Conservation (phyloP, 2,113 vertebrate species). For the Oreotrochilus melanogaster region DNA sequence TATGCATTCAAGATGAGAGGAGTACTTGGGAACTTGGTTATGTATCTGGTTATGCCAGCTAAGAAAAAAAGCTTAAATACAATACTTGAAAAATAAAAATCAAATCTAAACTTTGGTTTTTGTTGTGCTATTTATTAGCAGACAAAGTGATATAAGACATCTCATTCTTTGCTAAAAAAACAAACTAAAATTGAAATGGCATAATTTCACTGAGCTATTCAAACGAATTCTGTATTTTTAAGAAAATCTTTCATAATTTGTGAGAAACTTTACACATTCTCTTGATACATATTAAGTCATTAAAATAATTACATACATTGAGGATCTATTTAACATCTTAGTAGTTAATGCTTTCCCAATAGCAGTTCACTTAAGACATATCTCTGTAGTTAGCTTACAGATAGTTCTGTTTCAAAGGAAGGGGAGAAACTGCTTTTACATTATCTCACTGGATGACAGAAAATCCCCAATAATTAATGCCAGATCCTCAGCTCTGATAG, state of each 20-base stretch:
- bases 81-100: background rate
- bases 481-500: slow-evolving; percentile 3
- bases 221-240: slow-evolving; percentile 34
- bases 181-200: background rate
- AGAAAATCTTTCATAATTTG: slow-evolving; percentile 30
- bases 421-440: slow-evolving; percentile 7
- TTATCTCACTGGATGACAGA: slow-evolving; percentile 37
- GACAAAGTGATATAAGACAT: background rate
- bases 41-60: background rate
- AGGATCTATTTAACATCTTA: background rate
- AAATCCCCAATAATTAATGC: slow-evolving; percentile 23
- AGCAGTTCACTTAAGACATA: background rate
- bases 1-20: background rate
- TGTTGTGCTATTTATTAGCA: background rate
- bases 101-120: background rate
- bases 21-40: background rate
- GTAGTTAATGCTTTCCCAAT: slow-evolving; percentile 1
- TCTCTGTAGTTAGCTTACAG: background rate
- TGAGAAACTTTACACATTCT: slow-evolving; percentile 22
- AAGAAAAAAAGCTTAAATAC: background rate
- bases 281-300: background rate
- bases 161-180: background rate
- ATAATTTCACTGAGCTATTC: background rate
- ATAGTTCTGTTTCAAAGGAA: background rate
- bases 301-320: background rate